Conservation (phyloP, 2,888 invertebrate species). For the Plutella xylostella region DNA sequence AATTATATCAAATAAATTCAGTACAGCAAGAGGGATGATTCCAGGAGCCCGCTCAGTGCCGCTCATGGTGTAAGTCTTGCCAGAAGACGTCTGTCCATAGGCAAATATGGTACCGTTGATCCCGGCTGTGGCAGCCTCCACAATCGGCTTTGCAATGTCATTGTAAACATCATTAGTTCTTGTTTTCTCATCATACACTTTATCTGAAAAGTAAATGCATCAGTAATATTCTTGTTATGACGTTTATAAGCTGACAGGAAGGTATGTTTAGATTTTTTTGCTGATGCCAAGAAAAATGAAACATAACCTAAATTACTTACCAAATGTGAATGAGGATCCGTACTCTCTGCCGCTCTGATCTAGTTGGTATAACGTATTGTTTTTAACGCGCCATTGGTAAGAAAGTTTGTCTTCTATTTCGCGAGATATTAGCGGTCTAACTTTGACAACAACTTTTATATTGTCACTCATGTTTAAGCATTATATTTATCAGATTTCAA, state of each 20-base stretch:
- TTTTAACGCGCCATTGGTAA: conserved; percentile 72
- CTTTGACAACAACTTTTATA: conserved; percentile 82
- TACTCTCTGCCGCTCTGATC: conserved; percentile 61
- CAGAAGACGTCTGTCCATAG: conserved; percentile 92
- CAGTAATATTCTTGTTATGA: not conserved
- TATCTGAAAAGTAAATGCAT: conserved; percentile 66
- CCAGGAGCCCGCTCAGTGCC: conserved; percentile 78
- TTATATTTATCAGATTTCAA: too few relatives aligned
- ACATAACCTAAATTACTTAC: conserved; percentile 28
- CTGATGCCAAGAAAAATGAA: not conserved
- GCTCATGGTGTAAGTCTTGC: conserved; percentile 88
- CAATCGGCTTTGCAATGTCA: conserved; percentile 76
- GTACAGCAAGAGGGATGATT: conserved; percentile 78
- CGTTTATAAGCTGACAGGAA: too few relatives aligned
- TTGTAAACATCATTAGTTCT: conserved; percentile 75
- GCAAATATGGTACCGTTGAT: conserved; percentile 92
- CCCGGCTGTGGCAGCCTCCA: conserved; percentile 77
- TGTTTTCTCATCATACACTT: conserved; percentile 73
- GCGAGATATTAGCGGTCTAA: conserved; percentile 74
- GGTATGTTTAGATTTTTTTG: not conserved
- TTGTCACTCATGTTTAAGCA: conserved; percentile 69
- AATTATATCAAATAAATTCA: conserved; percentile 77
- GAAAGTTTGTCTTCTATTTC: conserved; percentile 71
- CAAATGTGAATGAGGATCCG: conserved; percentile 44
- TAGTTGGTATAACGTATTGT: conserved; percentile 68